Evolutionary conservation across 2,113 vertebrate species (phyloP).

Genomic region (Pterocles gutturalis): DNA sequence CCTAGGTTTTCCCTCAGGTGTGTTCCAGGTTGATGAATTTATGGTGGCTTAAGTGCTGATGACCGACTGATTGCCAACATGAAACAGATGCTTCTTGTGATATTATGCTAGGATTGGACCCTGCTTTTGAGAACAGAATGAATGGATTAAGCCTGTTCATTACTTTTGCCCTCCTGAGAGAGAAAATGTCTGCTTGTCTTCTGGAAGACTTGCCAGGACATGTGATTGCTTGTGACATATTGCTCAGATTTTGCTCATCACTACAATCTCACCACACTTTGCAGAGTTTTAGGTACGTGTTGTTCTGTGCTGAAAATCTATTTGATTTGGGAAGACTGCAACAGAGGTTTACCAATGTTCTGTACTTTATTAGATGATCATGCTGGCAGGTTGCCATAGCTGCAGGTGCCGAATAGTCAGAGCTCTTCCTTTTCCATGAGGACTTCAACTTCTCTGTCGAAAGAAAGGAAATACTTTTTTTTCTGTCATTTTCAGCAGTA

Average conservation of each 20-base stretch:
- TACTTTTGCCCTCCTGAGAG: constrained; percentile 3
- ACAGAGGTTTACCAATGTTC: background rate
- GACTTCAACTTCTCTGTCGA: background rate
- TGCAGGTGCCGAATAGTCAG: background rate
- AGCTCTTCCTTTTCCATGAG: background rate
- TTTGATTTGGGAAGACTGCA: constrained; percentile 27
- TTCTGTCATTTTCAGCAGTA: constrained; percentile 6
- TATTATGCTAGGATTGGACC: background rate
- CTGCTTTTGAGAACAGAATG: background rate
- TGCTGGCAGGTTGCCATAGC: constrained; percentile 35
- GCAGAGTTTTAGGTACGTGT: background rate
- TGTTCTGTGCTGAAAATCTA: constrained; percentile 18
- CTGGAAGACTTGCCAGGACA: background rate
- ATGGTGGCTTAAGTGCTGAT: background rate
- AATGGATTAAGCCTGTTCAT: background rate
- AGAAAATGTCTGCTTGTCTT: background rate
- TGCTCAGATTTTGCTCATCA: background rate
- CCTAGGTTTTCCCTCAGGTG: background rate
- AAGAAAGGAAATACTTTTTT: background rate
- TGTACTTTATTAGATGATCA: constrained; percentile 2
- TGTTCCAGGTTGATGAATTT: constrained; percentile 28
- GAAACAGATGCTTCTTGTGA: constrained; percentile 8
- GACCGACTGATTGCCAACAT: background rate
- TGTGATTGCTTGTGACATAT: constrained; percentile 8
- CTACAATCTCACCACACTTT: background rate